These are phyloP conservation scores for Leptoclinus maculatus DNA, from an alignment of 2,797 vertebrate species.

Conservation along the genomic window DNA sequence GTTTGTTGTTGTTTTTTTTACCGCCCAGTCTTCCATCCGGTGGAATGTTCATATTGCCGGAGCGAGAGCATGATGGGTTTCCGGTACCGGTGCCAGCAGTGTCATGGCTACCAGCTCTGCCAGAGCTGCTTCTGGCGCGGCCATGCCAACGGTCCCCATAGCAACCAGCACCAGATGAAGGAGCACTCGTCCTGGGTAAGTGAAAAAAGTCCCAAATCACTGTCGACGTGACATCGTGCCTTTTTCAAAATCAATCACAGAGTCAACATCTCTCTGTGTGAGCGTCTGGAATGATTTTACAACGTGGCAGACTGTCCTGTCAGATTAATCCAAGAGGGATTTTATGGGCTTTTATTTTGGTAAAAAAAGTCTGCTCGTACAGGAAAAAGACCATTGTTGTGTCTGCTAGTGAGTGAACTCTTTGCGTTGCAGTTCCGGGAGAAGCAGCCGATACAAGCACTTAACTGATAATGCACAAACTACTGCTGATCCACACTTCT, in stretches of 20 bases:
- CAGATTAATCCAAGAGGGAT: constrained; percentile 25
- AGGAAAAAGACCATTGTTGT: too few species aligned
- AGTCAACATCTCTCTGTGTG: constrained; percentile 26
- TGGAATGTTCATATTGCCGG: constrained; percentile 97
- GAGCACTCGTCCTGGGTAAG: constrained; percentile 98
- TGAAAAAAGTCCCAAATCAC: constrained; percentile 10
- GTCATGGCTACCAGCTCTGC: constrained; percentile 99
- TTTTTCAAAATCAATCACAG: constrained; percentile 15
- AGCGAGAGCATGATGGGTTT: constrained; percentile 99
- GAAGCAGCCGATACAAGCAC: neutral
- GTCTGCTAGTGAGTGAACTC: too few species aligned
- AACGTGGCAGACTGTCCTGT: constrained; percentile 20
- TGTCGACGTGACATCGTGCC: constrained; percentile 12
- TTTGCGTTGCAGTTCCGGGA: neutral
- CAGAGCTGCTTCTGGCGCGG: constrained; percentile 98
- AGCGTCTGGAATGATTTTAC: constrained; percentile 32
- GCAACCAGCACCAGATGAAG: constrained; percentile 99
- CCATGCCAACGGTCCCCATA: constrained; percentile 94
- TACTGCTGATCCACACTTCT: constrained; percentile 30
- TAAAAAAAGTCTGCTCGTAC: too few species aligned
- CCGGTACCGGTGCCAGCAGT: constrained; percentile 98
- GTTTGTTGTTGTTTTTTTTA: neutral
- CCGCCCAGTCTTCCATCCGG: constrained; percentile 95
- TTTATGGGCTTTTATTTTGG: constrained; percentile 52
- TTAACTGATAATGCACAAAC: constrained; percentile 14